A percentile compares a stretch with the other conserved stretches of the same genome.
Conservation (phyloP, 2,113 vertebrate species). For the Buteo buteo region DNA sequence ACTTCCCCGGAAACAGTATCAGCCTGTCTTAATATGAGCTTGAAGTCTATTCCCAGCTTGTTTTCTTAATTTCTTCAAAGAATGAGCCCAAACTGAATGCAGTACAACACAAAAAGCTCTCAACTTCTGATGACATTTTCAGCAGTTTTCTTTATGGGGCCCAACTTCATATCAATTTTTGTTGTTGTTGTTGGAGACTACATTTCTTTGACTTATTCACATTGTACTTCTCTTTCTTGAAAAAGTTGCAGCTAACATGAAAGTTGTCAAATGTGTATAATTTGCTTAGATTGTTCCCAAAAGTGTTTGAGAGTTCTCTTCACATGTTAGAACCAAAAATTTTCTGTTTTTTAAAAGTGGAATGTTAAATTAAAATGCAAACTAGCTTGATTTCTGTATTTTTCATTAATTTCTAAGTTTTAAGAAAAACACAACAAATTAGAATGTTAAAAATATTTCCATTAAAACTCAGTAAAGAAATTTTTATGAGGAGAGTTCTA, state of each 20-base stretch:
- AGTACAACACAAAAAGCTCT: neutral
- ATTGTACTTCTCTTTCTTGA: neutral
- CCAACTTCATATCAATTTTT: neutral
- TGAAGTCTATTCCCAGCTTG: neutral
- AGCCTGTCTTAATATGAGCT: neutral
- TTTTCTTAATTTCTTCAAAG: neutral
- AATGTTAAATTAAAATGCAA: neutral
- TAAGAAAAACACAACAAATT: neutral
- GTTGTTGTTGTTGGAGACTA: neutral
- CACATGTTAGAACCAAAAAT: neutral
- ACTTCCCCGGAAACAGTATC: neutral
- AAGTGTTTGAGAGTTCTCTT: neutral
- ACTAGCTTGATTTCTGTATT: neutral
- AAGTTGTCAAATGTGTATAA: neutral
- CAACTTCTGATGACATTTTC: neutral
- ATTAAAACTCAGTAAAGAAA: neutral
- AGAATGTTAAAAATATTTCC: neutral
- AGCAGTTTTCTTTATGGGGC: neutral
- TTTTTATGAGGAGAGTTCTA: neutral
- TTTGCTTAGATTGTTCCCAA: neutral
- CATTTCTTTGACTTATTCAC: neutral
- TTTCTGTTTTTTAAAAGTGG: neutral
- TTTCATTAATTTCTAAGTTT: neutral
- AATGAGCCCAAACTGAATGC: neutral
- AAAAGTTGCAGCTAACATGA: neutral